Base-by-base conservation (phyloP, 92 coral and sea anemone species). In the Siderastrea siderea region DNA sequence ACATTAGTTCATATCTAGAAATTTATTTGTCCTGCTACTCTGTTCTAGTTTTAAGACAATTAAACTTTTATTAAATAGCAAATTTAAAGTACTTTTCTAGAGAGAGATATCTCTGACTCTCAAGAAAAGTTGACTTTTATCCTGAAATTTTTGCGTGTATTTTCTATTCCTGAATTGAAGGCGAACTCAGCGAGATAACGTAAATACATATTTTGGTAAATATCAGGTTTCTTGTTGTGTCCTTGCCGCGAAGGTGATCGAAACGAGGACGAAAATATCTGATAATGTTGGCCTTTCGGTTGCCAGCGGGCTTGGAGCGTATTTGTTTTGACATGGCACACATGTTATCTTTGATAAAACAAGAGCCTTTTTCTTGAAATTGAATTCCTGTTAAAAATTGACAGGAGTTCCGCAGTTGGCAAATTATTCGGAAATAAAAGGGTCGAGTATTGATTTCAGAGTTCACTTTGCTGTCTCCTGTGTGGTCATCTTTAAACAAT, bases 401-500 rank as follows among this genome's bases (percentile, higher is more conserved):
- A 43, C 85, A 53, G 50, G 46, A 54, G 76, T 81, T 81, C 85
- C 85, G 75, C 60, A 7, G 7, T 68, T 81, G 57, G 62, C 75
- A 81, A 80, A 54, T 67, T 2, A 47, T 49, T n/a, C 14, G 47
- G 72, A 48, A 65, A 47, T n/a, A 2, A 49, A 10, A 9, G 7
- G 38, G 17, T 8, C 8, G 47, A 52, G 66, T 61, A 14, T 61
- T 61, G 17, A 61, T 14, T 14, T 61, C 66, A 61, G 17, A 2
- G 66, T 16, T 5, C 16, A 61, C 62, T 16, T 6, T 12, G 62
- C 15, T 58, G 62, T 58, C 38, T 26, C 38, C 38, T 26, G 38
- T 26, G 0, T 26, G 38, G 38, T 26, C 38, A 26, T 26, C 38
- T 26, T 26, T 26, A 58, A 58, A 58, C 15, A 58, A 58, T 0